These are phyloP conservation scores for Lepus oiostolus DNA, from an alignment of 2,797 vertebrate genomes.

Conservation along the genomic window DNA sequence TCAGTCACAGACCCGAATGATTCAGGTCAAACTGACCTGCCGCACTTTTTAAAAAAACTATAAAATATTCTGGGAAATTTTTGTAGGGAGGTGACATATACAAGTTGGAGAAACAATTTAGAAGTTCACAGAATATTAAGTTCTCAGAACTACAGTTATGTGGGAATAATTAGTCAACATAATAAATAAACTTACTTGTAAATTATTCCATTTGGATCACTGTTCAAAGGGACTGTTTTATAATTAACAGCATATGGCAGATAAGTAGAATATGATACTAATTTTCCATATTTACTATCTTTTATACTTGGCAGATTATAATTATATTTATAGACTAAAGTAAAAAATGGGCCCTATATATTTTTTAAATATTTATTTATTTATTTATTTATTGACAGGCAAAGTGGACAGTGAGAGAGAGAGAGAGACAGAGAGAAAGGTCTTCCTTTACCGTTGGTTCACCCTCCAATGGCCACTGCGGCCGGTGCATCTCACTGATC, in stretches of 20 bases:
- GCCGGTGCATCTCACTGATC: too few relatives aligned
- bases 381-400: too few relatives aligned
- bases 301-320: background rate
- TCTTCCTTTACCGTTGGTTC: too few relatives aligned
- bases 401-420: too few relatives aligned
- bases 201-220: background rate
- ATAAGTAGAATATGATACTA: slow-evolving; percentile 23
- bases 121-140: slow-evolving; percentile 28
- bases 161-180: slow-evolving; percentile 19
- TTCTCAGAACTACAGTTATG: background rate
- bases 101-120: slow-evolving; percentile 31
- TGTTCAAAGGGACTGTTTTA: slow-evolving; percentile 49
- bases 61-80: slow-evolving; percentile 66
- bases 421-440: too few relatives aligned
- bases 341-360: background rate
- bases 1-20: slow-evolving; percentile 69
- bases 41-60: slow-evolving; percentile 38
- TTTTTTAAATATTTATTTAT: background rate
- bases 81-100: background rate
- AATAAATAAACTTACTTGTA: slow-evolving; percentile 1
- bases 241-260: background rate
- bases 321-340: slow-evolving; percentile 33
- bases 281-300: slow-evolving; percentile 50
- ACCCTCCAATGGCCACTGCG: too few relatives aligned
- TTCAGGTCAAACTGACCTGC: slow-evolving; percentile 67